Evolutionary conservation across 1,140 invertebrate genomes (phyloP).

Genomic region (Psix sp.): DNA sequence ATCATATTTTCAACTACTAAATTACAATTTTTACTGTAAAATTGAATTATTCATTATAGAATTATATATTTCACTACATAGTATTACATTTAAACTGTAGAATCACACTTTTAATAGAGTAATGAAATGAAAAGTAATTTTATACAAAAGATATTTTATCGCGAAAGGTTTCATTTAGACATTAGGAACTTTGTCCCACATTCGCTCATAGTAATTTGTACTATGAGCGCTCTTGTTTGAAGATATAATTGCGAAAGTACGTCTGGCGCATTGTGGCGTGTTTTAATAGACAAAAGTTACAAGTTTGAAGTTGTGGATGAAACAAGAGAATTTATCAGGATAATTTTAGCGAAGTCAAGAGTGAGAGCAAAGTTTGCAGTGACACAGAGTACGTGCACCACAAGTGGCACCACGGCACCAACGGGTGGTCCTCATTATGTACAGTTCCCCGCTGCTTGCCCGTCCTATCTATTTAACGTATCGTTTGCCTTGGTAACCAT

Average conservation of each 20-base stretch:
- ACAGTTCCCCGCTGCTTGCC: slow-evolving; percentile 65
- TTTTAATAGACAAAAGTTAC: slow-evolving; percentile 34
- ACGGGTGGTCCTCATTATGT: slow-evolving; percentile 78
- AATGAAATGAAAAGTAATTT: too few relatives aligned
- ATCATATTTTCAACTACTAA: too few relatives aligned
- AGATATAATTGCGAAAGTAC: slow-evolving; percentile 26
- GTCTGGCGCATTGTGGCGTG: slow-evolving; percentile 11
- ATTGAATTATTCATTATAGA: too few relatives aligned
- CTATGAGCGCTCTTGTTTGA: background rate
- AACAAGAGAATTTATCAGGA: slow-evolving; percentile 40
- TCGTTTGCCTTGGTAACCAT: slow-evolving; percentile 77
- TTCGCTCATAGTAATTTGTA: slow-evolving; percentile 13
- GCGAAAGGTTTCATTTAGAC: too few relatives aligned
- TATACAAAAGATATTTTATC: too few relatives aligned
- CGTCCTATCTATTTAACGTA: slow-evolving; percentile 78
- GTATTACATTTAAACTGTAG: too few relatives aligned
- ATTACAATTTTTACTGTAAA: too few relatives aligned
- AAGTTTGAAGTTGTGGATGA: slow-evolving; percentile 28
- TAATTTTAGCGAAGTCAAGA: slow-evolving; percentile 47
- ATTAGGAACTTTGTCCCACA: slow-evolving; percentile 7
- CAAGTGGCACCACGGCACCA: slow-evolving; percentile 65
- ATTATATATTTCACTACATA: too few relatives aligned
- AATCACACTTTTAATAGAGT: too few relatives aligned
- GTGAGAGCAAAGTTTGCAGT: slow-evolving; percentile 33
- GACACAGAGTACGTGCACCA: slow-evolving; percentile 63